These are phyloP conservation scores for Embiotoca jacksoni DNA, from an alignment of 2,113 vertebrate species.

Conservation along the genomic window DNA sequence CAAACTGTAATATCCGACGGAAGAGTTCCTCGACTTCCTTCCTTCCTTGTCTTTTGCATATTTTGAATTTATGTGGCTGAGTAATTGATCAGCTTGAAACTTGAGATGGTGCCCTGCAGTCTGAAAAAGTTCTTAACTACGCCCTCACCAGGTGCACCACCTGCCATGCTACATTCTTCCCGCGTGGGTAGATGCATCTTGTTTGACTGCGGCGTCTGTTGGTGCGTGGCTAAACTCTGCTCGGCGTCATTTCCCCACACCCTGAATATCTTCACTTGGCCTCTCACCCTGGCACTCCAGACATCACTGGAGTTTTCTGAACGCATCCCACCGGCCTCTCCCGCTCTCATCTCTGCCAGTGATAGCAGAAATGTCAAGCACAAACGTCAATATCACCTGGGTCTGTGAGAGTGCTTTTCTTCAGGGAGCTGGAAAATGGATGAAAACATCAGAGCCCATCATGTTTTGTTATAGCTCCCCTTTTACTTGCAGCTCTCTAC, in stretches of 20 bases:
- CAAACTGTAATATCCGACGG: neutral
- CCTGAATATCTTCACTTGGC: conserved; percentile 48
- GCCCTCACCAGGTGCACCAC: conserved; percentile 6
- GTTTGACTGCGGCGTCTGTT: conserved; percentile 5
- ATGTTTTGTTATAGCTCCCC: conserved; percentile 51
- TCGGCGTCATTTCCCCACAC: conserved; percentile 41
- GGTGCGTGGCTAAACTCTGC: conserved; percentile 30
- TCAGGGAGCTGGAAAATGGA: conserved; percentile 59
- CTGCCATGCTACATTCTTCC: conserved; percentile 6
- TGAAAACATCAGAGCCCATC: conserved; percentile 64
- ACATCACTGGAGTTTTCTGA: conserved; percentile 52
- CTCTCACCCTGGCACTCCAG: conserved; percentile 57
- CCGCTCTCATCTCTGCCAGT: conserved; percentile 51
- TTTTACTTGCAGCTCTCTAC: conserved; percentile 37
- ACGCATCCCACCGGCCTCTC: conserved; percentile 48
- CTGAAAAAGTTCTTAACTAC: conserved; percentile 28
- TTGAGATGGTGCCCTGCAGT: neutral
- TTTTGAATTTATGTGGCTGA: neutral
- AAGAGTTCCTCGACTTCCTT: neutral
- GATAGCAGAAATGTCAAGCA: conserved; percentile 68
- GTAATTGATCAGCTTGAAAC: conserved; percentile 14
- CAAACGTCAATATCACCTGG: conserved; percentile 60
- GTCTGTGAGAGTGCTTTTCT: conserved; percentile 59
- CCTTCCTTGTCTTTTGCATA: conserved; percentile 10
- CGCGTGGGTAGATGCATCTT: conserved; percentile 4